Evolutionary conservation across 2,797 vertebrate genomes (phyloP).

Genomic region (Echeneis naucrates): DNA sequence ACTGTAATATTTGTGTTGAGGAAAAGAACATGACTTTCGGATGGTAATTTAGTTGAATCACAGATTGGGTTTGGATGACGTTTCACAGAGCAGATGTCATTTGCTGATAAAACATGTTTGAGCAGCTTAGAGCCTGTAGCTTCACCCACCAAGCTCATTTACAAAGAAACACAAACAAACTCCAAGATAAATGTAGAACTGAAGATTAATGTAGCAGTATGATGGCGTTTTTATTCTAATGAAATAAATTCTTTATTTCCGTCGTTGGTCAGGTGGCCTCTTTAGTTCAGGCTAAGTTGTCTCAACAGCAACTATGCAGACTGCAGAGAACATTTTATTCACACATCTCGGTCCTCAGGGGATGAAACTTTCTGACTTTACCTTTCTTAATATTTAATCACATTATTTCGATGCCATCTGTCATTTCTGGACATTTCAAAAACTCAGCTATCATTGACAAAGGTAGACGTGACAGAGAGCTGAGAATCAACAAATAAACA

Average conservation of each 20-base stretch:
- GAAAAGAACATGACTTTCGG: constrained; percentile 7
- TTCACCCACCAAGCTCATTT: too few species aligned
- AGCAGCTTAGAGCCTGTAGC: background rate
- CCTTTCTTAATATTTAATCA: background rate
- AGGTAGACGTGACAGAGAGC: too few species aligned
- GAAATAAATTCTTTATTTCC: too few species aligned
- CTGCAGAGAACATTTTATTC: background rate
- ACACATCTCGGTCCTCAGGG: background rate
- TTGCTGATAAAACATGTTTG: background rate
- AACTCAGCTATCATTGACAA: too few species aligned
- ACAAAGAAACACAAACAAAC: too few species aligned
- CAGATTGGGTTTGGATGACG: constrained; percentile 24
- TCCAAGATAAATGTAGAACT: background rate
- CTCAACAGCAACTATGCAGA: too few species aligned
- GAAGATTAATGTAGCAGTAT: too few species aligned
- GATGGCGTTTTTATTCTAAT: too few species aligned
- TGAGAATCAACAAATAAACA: too few species aligned
- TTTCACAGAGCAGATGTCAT: background rate
- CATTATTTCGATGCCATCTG: background rate
- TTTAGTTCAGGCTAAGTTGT: background rate
- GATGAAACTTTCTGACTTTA: background rate
- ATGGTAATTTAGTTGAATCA: constrained; percentile 26
- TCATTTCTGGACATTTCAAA: background rate
- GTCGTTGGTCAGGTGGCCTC: background rate
- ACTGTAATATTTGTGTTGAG: constrained; percentile 3